phyloP scores from a whole-genome alignment of 2,888 invertebrate species.

The Acronicta aceris region DNA sequence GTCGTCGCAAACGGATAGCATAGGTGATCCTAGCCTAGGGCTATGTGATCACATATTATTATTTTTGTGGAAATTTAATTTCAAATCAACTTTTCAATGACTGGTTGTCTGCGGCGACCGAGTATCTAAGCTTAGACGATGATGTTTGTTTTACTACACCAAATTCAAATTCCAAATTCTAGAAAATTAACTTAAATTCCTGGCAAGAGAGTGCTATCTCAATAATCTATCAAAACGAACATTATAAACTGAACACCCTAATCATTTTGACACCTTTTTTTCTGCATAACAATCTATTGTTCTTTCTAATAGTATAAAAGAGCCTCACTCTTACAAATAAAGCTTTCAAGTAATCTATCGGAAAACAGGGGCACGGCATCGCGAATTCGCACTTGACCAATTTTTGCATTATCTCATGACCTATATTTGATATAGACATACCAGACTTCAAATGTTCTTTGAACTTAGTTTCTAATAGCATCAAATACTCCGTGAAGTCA shows the following conservation, averaged over 20 bases:
- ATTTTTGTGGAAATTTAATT: too few relatives aligned
- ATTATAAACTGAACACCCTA: conserved; percentile 31
- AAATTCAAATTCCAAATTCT: too few relatives aligned
- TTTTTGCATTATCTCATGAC: conserved; percentile 40
- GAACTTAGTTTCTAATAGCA: conserved; percentile 47
- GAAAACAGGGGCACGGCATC: conserved; percentile 51
- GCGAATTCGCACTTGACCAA: conserved; percentile 39
- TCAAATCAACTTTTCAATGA: too few relatives aligned
- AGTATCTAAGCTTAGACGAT: too few relatives aligned
- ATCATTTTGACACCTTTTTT: conserved; percentile 30
- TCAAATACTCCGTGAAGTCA: conserved; percentile 42
- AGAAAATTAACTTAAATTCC: too few relatives aligned
- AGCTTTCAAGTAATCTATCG: conserved; percentile 49
- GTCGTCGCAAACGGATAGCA: too few relatives aligned
- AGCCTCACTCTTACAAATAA: conserved; percentile 50
- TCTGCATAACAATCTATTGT: conserved; percentile 40
- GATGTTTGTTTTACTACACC: too few relatives aligned
- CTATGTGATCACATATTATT: too few relatives aligned
- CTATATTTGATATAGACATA: conserved; percentile 36
- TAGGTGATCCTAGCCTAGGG: too few relatives aligned
- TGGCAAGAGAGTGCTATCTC: too few relatives aligned
- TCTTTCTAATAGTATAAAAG: conserved; percentile 50
- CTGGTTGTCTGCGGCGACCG: too few relatives aligned
- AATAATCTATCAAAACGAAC: not conserved
- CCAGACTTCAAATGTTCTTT: conserved; percentile 38